phyloP scores from a whole-genome alignment of 2,113 vertebrate species.

The Gallinago paraguaiae region DNA sequence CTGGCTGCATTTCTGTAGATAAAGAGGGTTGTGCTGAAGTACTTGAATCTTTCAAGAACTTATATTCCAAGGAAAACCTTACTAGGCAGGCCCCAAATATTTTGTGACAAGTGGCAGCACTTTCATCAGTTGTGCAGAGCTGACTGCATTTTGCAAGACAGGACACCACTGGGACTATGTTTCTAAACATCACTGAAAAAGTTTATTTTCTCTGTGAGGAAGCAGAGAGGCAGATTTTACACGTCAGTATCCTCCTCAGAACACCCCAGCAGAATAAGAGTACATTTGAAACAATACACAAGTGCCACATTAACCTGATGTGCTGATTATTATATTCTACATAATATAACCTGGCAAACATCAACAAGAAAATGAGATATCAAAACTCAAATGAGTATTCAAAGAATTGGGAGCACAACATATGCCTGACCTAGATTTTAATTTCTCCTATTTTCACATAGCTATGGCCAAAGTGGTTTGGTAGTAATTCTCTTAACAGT shows the following conservation, averaged over 20 bases:
- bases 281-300: background rate
- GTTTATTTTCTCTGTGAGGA: background rate
- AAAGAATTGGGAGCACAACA: background rate
- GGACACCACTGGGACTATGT: background rate
- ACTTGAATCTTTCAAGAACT: background rate
- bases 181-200: background rate
- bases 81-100: background rate
- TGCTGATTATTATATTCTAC: no score
- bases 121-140: background rate
- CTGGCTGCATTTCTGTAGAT: background rate
- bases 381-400: background rate
- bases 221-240: background rate
- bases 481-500: background rate
- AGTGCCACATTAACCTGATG: background rate
- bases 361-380: background rate
- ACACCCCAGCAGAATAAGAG: background rate
- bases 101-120: background rate
- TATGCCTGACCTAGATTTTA: background rate
- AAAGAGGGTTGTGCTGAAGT: background rate
- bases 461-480: background rate
- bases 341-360: background rate
- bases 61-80: background rate
- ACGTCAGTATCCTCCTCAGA: background rate
- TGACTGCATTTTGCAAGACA: background rate
- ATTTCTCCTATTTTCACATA: background rate